Evolutionary conservation across 2,113 vertebrate species (phyloP).

Genomic region (Seriola aureovittata): DNA sequence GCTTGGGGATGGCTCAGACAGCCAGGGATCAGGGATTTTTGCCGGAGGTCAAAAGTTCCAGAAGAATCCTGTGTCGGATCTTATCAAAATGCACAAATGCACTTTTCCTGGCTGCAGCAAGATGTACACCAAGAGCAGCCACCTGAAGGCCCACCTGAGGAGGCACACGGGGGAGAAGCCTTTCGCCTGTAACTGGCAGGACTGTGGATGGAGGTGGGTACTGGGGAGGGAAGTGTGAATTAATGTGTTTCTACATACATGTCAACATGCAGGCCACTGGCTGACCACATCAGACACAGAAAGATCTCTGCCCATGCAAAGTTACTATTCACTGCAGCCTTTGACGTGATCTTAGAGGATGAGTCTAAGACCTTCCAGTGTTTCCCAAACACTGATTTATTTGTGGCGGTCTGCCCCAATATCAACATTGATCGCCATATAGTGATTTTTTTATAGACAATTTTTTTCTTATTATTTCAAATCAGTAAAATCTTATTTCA

Average conservation of each 20-base stretch:
- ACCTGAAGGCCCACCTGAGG: conserved; percentile 95
- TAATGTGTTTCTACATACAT: background rate
- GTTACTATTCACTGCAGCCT: background rate
- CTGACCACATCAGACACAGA: background rate
- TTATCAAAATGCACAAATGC: conserved; percentile 98
- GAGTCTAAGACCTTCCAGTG: background rate
- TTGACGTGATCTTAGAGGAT: conserved; percentile 10
- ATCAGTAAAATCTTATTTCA: too few species aligned
- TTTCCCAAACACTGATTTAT: too few species aligned
- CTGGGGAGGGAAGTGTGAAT: background rate
- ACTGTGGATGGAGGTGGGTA: conserved; percentile 97
- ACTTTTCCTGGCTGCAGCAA: conserved; percentile 95
- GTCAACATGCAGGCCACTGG: background rate
- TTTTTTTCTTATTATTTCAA: too few species aligned
- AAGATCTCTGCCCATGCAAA: background rate
- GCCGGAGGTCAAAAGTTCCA: conserved; percentile 92
- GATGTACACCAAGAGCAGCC: conserved; percentile 99
- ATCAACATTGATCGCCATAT: too few species aligned
- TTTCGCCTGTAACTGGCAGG: conserved; percentile 95
- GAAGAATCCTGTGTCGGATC: conserved; percentile 92
- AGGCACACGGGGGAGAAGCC: conserved; percentile 97
- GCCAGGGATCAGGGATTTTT: conserved; percentile 82
- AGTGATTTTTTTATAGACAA: too few species aligned
- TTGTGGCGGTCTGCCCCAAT: too few species aligned
- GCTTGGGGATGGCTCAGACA: conserved; percentile 76